Percentiles rank a stretch among this genome's conserved stretches.
These are phyloP conservation scores for Scaptomyza hsui DNA, from an alignment of 1,140 invertebrate species.

Conservation along the genomic window DNA sequence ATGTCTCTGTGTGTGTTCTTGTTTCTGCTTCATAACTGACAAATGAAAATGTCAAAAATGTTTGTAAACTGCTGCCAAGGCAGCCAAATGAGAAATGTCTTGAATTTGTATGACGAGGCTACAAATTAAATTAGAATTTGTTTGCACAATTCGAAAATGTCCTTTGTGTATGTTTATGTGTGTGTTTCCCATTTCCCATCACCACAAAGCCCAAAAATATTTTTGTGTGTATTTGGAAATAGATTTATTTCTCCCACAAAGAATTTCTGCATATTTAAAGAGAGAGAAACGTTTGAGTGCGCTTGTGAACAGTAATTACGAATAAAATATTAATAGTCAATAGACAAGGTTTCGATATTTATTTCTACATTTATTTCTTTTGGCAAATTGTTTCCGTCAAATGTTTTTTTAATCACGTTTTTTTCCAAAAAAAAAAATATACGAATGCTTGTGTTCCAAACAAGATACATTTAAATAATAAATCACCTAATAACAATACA, in stretches of 20 bases:
- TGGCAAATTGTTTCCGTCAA: constrained; percentile 6
- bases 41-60: constrained; percentile 81
- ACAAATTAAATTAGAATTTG: constrained; percentile 68
- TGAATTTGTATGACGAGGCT: constrained; percentile 22
- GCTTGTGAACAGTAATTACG: constrained; percentile 14
- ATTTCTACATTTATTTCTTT: background rate
- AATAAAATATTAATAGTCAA: constrained; percentile 1
- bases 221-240: constrained; percentile 1
- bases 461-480: background rate
- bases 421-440: background rate
- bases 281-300: background rate
- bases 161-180: background rate
- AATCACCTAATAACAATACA: background rate
- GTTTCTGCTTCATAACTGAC: constrained; percentile 71
- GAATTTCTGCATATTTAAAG: background rate
- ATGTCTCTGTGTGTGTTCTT: constrained; percentile 17
- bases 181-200: background rate
- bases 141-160: constrained; percentile 33
- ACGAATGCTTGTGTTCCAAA: background rate
- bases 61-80: constrained; percentile 53
- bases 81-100: constrained; percentile 66
- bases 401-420: constrained; percentile 1
- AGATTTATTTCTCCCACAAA: background rate
- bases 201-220: background rate
- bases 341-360: background rate